Percentiles rank a stretch among this genome's conserved stretches.
These are phyloP conservation scores for Trematomus bernacchii DNA, from an alignment of 2,797 vertebrate species.

Conservation along the genomic window DNA sequence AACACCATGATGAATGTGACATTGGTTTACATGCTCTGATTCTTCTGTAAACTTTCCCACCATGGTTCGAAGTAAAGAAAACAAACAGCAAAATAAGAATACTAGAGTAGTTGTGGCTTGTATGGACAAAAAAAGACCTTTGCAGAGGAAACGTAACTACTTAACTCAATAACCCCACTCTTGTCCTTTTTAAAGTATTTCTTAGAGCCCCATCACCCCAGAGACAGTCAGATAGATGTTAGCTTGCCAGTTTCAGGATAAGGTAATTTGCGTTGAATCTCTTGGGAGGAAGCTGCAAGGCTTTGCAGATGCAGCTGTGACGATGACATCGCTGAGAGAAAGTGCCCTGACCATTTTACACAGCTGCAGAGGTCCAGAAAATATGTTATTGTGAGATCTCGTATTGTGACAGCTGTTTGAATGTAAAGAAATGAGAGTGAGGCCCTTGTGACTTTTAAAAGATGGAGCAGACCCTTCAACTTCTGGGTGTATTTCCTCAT, in stretches of 20 bases:
- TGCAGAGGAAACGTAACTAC: neutral
- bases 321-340: conserved; percentile 68
- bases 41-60: conserved; percentile 23
- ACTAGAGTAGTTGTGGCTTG: too few species aligned
- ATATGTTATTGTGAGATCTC: conserved; percentile 37
- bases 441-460: conserved; percentile 27
- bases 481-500: conserved; percentile 19
- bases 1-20: conserved; percentile 7
- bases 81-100: conserved; percentile 2
- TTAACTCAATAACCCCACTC: neutral
- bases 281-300: conserved; percentile 62
- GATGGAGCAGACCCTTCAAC: conserved; percentile 45
- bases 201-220: neutral
- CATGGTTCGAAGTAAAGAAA: conserved; percentile 7
- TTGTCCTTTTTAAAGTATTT: conserved; percentile 6
- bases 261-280: conserved; percentile 51
- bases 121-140: neutral
- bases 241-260: conserved; percentile 50
- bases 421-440: conserved; percentile 39
- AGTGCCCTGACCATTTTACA: conserved; percentile 61
- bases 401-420: conserved; percentile 53
- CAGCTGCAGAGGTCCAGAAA: conserved; percentile 69
- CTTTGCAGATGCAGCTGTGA: conserved; percentile 78
- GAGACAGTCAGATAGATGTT: conserved; percentile 17
- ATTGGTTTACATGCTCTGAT: conserved; percentile 23